Base-by-base conservation (phyloP, 2,888 invertebrate genomes). In the Dyspetes luteomarginatus region DNA sequence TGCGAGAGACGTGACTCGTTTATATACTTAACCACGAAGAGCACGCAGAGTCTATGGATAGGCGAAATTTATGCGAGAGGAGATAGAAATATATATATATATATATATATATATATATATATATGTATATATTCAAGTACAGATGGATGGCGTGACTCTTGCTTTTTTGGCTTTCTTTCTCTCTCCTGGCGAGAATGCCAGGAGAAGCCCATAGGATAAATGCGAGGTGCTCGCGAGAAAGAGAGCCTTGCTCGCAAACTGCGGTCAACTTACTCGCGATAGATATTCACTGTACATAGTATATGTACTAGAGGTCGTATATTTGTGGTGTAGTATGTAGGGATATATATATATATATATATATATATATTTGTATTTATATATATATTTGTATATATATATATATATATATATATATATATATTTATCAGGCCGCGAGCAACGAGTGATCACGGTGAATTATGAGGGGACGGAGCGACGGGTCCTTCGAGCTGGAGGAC, bases 31-130 rank as follows among this genome's bases (percentile, higher is more conserved):
- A 74, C 65, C 28, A 9, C 68, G 28, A 19, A 3, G 52, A 62
- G 68, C 62, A 76, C 68, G 76, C 68, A 74, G 48, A 12, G 71
- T 74, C 75, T 76, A 83, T 79, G 83, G 85, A 87, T 85, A 84
- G 83, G 85, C 64, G 28, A 85, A 86, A 86, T 87, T 87, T 86
- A 87, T 86, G 83, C 83, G 79, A 65, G 67, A 84, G 84, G 83
- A 82, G 78, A 77, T 72, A 82, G 75, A 82, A 83, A 79, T 58
- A 73, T 80, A 75, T 81, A 60, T 64, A 67, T 60, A 68, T 77
- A 78, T 52, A 69, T 80, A 71, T 80, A 56, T 69, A 60, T n/a
- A n/a, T n/a, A n/a, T n/a, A n/a, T n/a, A n/a, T 67, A 62, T 77
- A 12, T 36, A 2, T 36, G 60, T 71, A 71, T 19, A 24, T 28